Evolutionary conservation across 1,140 invertebrate species (phyloP).

Genomic region (Bemisia tabaci): DNA sequence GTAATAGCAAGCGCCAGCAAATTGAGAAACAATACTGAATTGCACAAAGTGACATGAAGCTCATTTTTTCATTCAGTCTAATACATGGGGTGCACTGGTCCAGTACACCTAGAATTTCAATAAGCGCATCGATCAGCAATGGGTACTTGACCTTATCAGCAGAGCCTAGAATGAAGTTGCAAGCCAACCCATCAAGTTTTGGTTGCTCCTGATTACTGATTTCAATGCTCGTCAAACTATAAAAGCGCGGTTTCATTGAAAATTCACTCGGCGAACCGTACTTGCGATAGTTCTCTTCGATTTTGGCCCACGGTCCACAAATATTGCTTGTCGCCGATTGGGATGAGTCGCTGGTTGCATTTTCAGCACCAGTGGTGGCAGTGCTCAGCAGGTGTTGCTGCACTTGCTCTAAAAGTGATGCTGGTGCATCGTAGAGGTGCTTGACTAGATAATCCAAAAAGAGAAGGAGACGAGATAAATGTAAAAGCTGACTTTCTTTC

Average conservation of each 20-base stretch:
- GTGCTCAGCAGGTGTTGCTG: slow-evolving; percentile 71
- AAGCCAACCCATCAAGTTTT: slow-evolving; percentile 85
- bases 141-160: slow-evolving; percentile 83
- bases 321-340: slow-evolving; percentile 43
- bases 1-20: slow-evolving; percentile 62
- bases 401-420: slow-evolving; percentile 61
- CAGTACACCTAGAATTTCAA: slow-evolving; percentile 50
- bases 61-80: slow-evolving; percentile 20
- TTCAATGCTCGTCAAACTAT: slow-evolving; percentile 60
- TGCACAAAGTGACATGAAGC: slow-evolving; percentile 54
- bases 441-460: slow-evolving; percentile 93
- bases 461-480: slow-evolving; percentile 67
- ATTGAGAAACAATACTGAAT: slow-evolving; percentile 85
- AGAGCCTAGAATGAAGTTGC: slow-evolving; percentile 82
- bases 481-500: slow-evolving; percentile 57
- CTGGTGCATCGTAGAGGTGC: slow-evolving; percentile 79
- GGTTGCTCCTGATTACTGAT: slow-evolving; percentile 54
- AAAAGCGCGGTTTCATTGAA: slow-evolving; percentile 75
- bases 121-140: slow-evolving; percentile 66
- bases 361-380: slow-evolving; percentile 36
- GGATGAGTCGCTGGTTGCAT: slow-evolving; percentile 30
- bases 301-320: slow-evolving; percentile 55
- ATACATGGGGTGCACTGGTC: slow-evolving; percentile 38
- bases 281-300: slow-evolving; percentile 67
- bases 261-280: slow-evolving; percentile 53